Conservation (phyloP, 2,113 vertebrate genomes). For the Python bivittatus region DNA sequence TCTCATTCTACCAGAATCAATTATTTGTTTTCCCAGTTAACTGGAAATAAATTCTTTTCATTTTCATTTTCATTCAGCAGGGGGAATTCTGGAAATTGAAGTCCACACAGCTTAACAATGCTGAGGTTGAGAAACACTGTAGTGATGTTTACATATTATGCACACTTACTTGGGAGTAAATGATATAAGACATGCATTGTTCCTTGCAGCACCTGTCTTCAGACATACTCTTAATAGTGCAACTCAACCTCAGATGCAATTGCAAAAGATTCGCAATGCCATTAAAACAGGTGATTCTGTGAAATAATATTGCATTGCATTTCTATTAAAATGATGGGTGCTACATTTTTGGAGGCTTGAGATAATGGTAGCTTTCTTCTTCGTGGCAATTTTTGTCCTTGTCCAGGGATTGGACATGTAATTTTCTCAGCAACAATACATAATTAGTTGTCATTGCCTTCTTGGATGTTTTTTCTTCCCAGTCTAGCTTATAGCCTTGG, state of each 20-base stretch:
- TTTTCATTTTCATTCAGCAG: no score
- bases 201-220: neutral
- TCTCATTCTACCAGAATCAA: neutral
- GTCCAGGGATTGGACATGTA: no score
- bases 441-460: neutral
- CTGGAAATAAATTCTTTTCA: no score
- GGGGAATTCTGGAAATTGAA: neutral
- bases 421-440: neutral
- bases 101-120: neutral
- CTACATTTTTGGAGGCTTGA: no score
- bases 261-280: constrained; percentile 25
- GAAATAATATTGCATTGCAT: no score
- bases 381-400: no score
- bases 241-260: constrained; percentile 10
- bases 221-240: constrained; percentile 19
- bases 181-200: no score
- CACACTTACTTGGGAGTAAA: neutral
- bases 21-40: neutral
- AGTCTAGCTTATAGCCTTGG: no score
- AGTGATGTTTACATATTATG: neutral
- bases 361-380: no score
- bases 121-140: neutral
- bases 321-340: no score
- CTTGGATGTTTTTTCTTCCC: neutral
- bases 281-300: no score